Percentiles rank a stretch among this genome's conserved stretches.
phyloP scores from a whole-genome alignment of 2,888 invertebrate species.

The Galeruca laticollis region DNA sequence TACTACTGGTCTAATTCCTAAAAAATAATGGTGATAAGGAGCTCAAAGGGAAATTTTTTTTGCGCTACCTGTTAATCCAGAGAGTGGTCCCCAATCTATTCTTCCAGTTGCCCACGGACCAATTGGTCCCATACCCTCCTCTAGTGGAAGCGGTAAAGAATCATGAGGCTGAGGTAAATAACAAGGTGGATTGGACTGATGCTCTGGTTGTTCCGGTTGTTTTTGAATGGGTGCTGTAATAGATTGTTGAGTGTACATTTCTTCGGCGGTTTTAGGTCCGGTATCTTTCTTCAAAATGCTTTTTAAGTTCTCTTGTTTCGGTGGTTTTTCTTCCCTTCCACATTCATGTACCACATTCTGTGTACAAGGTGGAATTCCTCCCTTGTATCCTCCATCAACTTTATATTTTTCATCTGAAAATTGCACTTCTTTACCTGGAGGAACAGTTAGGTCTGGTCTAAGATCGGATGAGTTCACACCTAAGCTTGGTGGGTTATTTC shows the following conservation, averaged over 20 bases:
- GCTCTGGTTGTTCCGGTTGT: constrained; percentile 28
- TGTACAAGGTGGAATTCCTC: constrained; percentile 37
- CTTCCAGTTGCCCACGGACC: constrained; percentile 80
- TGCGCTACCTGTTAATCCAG: constrained; percentile 71
- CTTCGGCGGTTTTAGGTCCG: neutral
- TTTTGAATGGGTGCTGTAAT: constrained; percentile 38
- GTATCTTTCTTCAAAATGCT: constrained; percentile 29
- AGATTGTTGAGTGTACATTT: constrained; percentile 15
- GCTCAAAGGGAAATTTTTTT: neutral
- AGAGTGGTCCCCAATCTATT: constrained; percentile 79
- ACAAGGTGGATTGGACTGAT: constrained; percentile 55
- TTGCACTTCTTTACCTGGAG: constrained; percentile 40
- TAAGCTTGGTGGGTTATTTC: constrained; percentile 52
- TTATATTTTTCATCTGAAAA: constrained; percentile 7
- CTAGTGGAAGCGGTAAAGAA: constrained; percentile 57
- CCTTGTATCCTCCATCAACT: constrained; percentile 24
- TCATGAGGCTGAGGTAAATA: constrained; percentile 71
- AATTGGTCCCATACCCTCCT: constrained; percentile 68
- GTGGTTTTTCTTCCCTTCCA: neutral
- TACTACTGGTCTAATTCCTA: constrained; percentile 77
- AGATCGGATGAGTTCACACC: constrained; percentile 52
- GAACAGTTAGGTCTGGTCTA: constrained; percentile 53
- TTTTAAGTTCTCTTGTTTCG: constrained; percentile 10
- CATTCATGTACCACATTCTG: neutral
- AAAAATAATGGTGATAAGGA: neutral